These are phyloP conservation scores for Empis livida DNA, from an alignment of 2,888 invertebrate species.

Conservation along the genomic window DNA sequence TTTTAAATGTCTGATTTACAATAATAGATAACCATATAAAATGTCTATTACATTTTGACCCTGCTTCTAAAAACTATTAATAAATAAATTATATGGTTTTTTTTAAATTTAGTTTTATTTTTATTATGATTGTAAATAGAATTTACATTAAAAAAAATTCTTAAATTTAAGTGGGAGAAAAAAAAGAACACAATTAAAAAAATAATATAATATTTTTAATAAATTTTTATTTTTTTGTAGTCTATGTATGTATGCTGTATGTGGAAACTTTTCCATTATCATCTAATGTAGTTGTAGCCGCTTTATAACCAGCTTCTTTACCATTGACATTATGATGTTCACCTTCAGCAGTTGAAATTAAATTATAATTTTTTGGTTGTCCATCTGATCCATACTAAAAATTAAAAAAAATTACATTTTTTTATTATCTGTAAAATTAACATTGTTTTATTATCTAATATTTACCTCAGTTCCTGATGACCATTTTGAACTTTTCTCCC, in stretches of 20 bases:
- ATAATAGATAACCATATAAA: too few species aligned
- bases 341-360: constrained; percentile 32
- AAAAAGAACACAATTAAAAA: too few species aligned
- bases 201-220: too few species aligned
- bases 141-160: too few species aligned
- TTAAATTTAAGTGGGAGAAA: too few species aligned
- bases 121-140: too few species aligned
- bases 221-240: background rate
- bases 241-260: constrained; percentile 38
- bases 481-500: constrained; percentile 37
- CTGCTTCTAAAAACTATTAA: too few species aligned
- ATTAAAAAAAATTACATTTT: constrained; percentile 2
- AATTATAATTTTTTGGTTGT: constrained; percentile 29
- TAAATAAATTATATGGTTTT: too few species aligned
- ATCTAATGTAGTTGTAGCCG: constrained; percentile 45
- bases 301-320: constrained; percentile 38
- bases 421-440: background rate
- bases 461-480: constrained; percentile 32
- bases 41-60: too few species aligned
- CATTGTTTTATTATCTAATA: background rate
- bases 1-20: too few species aligned
- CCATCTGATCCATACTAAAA: constrained; percentile 28
- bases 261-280: constrained; percentile 49
- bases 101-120: too few species aligned
- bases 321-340: constrained; percentile 41